These are phyloP conservation scores for Papilio machaon DNA, from an alignment of 1,140 invertebrate species.

Conservation along the genomic window DNA sequence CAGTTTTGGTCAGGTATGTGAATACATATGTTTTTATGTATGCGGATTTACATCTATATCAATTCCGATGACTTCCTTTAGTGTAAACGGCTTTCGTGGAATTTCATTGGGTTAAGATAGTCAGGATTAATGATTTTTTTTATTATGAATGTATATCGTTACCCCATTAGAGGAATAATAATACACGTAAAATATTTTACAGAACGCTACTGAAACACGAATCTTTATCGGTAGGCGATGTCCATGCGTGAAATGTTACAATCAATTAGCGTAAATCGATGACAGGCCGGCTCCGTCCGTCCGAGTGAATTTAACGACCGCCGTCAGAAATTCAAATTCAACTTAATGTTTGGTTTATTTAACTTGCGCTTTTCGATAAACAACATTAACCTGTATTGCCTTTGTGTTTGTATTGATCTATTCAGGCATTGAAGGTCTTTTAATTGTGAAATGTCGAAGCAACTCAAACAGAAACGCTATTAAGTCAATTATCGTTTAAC, in stretches of 20 bases:
- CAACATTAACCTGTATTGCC: constrained; percentile 7
- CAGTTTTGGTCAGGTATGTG: no score
- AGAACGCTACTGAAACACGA: background rate
- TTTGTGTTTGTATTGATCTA: constrained; percentile 20
- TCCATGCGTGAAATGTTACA: constrained; percentile 65
- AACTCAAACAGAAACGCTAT: background rate
- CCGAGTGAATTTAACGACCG: constrained; percentile 63
- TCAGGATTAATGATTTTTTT: no score
- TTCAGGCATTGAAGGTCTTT: background rate
- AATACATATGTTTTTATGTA: no score
- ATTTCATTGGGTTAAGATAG: no score
- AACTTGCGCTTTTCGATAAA: constrained; percentile 18
- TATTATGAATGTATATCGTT: no score
- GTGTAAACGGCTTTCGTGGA: no score
- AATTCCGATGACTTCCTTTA: no score
- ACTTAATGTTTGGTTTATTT: constrained; percentile 26
- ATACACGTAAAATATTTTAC: background rate
- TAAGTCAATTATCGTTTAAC: background rate
- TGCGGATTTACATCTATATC: no score
- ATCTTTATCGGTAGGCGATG: constrained; percentile 39
- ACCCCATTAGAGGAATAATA: background rate
- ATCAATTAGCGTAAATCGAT: constrained; percentile 72
- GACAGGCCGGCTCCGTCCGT: constrained; percentile 55
- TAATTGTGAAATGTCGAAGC: background rate
- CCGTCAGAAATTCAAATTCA: constrained; percentile 56